These are phyloP conservation scores for Isichthys henryi DNA, from an alignment of 2,113 vertebrate species.

Conservation along the genomic window DNA sequence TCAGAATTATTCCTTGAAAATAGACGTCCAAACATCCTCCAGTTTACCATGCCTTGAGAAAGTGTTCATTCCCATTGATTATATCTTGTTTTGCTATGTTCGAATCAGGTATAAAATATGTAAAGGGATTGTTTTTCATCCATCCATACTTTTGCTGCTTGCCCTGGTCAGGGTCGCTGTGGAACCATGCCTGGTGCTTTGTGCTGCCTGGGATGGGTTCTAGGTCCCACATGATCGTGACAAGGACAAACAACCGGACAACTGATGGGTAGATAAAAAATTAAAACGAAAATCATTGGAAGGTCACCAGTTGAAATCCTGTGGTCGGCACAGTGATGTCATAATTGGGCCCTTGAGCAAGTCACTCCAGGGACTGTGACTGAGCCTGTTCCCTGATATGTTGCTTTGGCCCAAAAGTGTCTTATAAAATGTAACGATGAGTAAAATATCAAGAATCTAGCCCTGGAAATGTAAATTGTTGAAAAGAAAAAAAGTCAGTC, in stretches of 20 bases:
- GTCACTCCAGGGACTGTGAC: not conserved
- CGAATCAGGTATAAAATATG: not conserved
- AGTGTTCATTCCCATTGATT: not conserved
- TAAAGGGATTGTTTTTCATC: not conserved
- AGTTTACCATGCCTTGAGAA: not conserved
- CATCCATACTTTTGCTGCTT: not conserved
- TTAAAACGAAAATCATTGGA: not conserved
- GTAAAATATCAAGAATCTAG: not conserved
- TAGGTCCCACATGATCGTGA: not conserved
- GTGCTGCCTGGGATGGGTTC: not conserved
- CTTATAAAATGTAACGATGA: not conserved
- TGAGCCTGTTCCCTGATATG: not conserved
- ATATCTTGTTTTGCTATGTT: not conserved
- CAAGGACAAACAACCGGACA: not conserved
- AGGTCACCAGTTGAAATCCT: not conserved
- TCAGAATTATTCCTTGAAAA: not conserved
- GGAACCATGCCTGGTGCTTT: not conserved
- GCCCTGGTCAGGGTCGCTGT: not conserved
- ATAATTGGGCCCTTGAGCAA: not conserved
- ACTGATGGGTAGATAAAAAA: not conserved
- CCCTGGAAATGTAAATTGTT: not conserved
- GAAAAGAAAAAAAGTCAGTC: not conserved
- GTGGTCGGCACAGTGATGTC: not conserved
- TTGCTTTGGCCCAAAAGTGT: not conserved
- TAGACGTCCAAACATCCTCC: not conserved